Evolutionary conservation across 2,888 invertebrate genomes (phyloP).

Genomic region (Ypsolopha sequella): DNA sequence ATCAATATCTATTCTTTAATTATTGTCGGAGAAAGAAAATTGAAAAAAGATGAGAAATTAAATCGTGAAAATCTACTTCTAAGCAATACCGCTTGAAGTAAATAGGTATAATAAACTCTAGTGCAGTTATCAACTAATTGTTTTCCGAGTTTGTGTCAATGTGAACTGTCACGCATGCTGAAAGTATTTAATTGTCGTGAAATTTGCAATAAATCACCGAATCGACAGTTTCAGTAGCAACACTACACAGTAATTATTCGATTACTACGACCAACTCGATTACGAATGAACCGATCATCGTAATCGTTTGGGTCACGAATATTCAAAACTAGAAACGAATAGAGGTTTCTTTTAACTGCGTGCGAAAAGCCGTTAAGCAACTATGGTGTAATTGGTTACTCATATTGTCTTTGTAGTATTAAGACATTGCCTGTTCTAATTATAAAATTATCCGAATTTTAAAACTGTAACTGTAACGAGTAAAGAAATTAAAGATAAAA

Average conservation of each 20-base stretch:
- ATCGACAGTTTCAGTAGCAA: too few species aligned
- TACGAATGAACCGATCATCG: neutral
- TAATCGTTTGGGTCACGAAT: neutral
- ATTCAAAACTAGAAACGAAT: constrained; percentile 6
- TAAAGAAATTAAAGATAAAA: too few species aligned
- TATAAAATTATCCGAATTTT: constrained; percentile 31
- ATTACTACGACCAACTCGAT: neutral
- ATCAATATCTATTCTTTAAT: too few species aligned
- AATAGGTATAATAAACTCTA: neutral
- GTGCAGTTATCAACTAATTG: neutral
- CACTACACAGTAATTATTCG: too few species aligned
- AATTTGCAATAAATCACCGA: too few species aligned
- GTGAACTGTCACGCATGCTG: too few species aligned
- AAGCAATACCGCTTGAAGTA: neutral
- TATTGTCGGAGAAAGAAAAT: too few species aligned
- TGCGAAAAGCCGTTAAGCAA: constrained; percentile 49
- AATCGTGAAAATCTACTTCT: neutral
- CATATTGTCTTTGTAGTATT: constrained; percentile 31
- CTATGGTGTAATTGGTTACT: constrained; percentile 37
- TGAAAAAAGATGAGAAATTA: too few species aligned
- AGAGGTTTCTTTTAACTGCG: constrained; percentile 22
- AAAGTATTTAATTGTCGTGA: too few species aligned
- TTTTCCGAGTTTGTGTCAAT: neutral
- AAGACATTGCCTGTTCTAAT: constrained; percentile 24
- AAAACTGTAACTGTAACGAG: too few species aligned